Evolutionary conservation across 2,888 invertebrate species (phyloP).

Genomic region (Tromatobia lineatoria): DNA sequence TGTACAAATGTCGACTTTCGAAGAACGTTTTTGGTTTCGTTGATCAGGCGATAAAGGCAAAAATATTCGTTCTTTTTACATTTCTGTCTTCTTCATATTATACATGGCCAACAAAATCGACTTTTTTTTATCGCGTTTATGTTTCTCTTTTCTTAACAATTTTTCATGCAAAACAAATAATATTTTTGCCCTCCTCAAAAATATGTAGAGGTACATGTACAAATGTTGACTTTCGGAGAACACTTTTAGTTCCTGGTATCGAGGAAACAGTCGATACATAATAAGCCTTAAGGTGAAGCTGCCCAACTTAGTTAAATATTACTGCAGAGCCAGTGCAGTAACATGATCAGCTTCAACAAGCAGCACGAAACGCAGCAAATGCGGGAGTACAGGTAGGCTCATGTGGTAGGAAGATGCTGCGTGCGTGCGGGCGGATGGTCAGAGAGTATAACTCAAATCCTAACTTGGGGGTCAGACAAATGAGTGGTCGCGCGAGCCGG

Average conservation of each 20-base stretch:
- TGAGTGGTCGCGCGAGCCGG: conserved; percentile 74
- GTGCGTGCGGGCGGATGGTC: conserved; percentile 24
- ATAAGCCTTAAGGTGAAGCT: neutral
- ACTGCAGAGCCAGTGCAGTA: neutral
- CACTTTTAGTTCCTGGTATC: conserved; percentile 2
- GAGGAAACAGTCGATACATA: neutral
- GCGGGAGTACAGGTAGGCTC: neutral
- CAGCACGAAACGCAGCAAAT: neutral
- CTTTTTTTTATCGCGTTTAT: too few relatives aligned
- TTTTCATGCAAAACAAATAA: neutral
- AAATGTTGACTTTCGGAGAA: neutral
- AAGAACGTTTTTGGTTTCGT: too few relatives aligned
- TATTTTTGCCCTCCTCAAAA: neutral
- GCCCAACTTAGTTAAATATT: neutral
- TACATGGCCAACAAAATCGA: too few relatives aligned
- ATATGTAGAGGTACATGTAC: neutral
- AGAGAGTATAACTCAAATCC: conserved; percentile 43
- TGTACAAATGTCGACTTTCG: too few relatives aligned
- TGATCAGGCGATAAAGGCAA: too few relatives aligned
- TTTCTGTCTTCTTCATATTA: too few relatives aligned
- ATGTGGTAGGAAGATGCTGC: neutral
- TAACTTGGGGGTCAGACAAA: conserved; percentile 73
- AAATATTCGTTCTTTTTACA: too few relatives aligned
- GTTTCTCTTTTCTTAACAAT: too few relatives aligned
- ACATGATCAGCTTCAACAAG: conserved; percentile 1